Conservation (phyloP, 2,888 invertebrate species). For the Chaitophorus viminalis region DNA sequence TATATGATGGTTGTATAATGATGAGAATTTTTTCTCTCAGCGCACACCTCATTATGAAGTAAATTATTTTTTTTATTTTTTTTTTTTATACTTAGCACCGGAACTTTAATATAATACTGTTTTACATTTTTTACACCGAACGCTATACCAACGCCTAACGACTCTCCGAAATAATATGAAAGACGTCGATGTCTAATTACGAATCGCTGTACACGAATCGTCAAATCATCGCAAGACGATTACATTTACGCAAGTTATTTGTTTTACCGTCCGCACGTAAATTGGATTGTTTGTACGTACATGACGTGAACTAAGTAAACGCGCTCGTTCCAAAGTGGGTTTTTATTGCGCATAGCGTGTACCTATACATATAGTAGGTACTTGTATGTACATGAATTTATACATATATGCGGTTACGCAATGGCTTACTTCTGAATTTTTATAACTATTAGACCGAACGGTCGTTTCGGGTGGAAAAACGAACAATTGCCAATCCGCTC, state of each 20-base stretch:
- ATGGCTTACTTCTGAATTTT: neutral
- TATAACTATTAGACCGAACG: slow-evolving; percentile 23
- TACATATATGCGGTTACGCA: neutral
- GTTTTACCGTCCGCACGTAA: slow-evolving; percentile 31
- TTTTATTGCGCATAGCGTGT: slow-evolving; percentile 18
- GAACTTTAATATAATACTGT: slow-evolving; percentile 35
- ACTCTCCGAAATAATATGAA: neutral
- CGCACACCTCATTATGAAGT: slow-evolving; percentile 25
- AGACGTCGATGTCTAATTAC: neutral
- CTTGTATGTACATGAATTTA: neutral
- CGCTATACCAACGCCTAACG: neutral
- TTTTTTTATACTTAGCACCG: neutral
- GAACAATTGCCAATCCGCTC: slow-evolving; percentile 1
- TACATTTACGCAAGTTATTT: neutral
- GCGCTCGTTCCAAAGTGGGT: neutral
- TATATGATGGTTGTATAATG: slow-evolving; percentile 29
- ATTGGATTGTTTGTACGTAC: slow-evolving; percentile 36
- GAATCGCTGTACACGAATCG: neutral
- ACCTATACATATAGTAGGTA: neutral
- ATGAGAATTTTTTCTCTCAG: slow-evolving; percentile 25
- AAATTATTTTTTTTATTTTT: slow-evolving; percentile 12
- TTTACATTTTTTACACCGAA: slow-evolving; percentile 3
- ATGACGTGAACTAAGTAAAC: slow-evolving; percentile 7
- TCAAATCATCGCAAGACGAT: slow-evolving; percentile 22
- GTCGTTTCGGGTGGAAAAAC: slow-evolving; percentile 28